phyloP scores from a whole-genome alignment of 2,797 vertebrate species.

The Scleropages formosus region DNA sequence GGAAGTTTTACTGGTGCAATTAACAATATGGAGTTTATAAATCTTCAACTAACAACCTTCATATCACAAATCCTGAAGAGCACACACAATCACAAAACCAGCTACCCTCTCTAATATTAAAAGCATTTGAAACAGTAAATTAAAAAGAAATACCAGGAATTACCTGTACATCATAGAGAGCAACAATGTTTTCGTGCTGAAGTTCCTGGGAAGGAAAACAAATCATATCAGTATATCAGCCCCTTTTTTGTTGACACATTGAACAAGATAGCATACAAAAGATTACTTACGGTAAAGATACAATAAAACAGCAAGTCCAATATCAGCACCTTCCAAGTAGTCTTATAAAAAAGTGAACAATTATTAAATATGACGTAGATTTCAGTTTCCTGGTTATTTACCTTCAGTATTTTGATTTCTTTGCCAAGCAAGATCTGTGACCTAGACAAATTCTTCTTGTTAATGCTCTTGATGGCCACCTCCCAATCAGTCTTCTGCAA shows the following conservation, averaged over 20 bases:
- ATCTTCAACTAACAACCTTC: too few species aligned
- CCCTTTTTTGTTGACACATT: not conserved
- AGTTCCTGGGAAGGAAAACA: constrained; percentile 77
- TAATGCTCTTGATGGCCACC: constrained; percentile 88
- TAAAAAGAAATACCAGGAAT: constrained; percentile 31
- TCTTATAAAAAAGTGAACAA: not conserved
- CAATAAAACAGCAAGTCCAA: not conserved
- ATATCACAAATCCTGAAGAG: not conserved
- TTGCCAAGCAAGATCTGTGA: constrained; percentile 89
- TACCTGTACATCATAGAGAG: constrained; percentile 97
- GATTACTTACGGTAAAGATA: constrained; percentile 23
- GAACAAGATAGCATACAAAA: constrained; percentile 18
- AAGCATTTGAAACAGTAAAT: constrained; percentile 32
- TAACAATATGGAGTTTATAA: not conserved
- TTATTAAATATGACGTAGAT: not conserved
- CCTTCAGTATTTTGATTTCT: constrained; percentile 86
- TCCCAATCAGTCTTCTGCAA: constrained; percentile 88
- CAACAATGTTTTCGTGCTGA: constrained; percentile 98
- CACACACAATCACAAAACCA: not conserved
- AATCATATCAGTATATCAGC: constrained; percentile 1
- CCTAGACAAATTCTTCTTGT: constrained; percentile 88
- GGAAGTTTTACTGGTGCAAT: not conserved
- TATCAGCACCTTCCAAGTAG: not conserved
- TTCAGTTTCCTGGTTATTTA: constrained; percentile 47
- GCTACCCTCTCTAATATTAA: not conserved